Percentiles rank a stretch among this genome's conserved stretches.
These are phyloP conservation scores for Dynastes grantii DNA, from an alignment of 2,888 invertebrate genomes.

Conservation along the genomic window DNA sequence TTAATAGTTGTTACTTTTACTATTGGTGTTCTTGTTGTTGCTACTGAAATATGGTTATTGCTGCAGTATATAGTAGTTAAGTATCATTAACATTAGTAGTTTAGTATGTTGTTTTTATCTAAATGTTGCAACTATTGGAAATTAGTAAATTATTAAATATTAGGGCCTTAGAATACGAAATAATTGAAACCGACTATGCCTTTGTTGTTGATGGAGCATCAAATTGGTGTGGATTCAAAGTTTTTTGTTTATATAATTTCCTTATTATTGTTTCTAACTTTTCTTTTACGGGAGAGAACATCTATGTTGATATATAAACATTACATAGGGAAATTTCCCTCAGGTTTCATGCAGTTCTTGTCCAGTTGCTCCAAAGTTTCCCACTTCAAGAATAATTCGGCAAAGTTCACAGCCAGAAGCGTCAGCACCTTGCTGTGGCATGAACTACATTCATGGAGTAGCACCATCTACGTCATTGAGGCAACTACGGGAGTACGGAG, in stretches of 20 bases:
- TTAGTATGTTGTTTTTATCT: slow-evolving; percentile 32
- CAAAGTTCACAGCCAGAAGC: slow-evolving; percentile 92
- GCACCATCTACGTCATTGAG: slow-evolving; percentile 90
- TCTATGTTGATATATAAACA: slow-evolving; percentile 29
- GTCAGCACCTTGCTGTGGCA: slow-evolving; percentile 75
- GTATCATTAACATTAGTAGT: slow-evolving; percentile 31
- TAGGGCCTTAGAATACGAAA: slow-evolving; percentile 51
- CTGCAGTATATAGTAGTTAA: slow-evolving; percentile 38
- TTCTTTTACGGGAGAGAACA: slow-evolving; percentile 3
- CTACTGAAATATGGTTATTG: slow-evolving; percentile 35
- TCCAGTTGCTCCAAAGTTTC: slow-evolving; percentile 78
- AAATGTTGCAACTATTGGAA: slow-evolving; percentile 35
- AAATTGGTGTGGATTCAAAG: slow-evolving; percentile 36
- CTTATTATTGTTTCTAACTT: background rate
- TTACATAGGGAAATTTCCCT: slow-evolving; percentile 51
- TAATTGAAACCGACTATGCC: slow-evolving; percentile 16
- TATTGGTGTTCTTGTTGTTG: slow-evolving; percentile 50
- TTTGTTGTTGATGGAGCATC: slow-evolving; percentile 38
- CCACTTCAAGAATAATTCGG: slow-evolving; percentile 85
- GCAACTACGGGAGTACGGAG: slow-evolving; percentile 80
- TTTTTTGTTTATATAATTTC: slow-evolving; percentile 6
- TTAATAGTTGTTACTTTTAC: slow-evolving; percentile 50
- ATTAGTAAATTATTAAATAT: slow-evolving; percentile 29
- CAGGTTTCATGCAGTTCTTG: slow-evolving; percentile 76
- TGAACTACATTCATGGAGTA: slow-evolving; percentile 78